These are phyloP conservation scores for Portunus trituberculatus DNA, from an alignment of 1,140 invertebrate species.

Conservation along the genomic window DNA sequence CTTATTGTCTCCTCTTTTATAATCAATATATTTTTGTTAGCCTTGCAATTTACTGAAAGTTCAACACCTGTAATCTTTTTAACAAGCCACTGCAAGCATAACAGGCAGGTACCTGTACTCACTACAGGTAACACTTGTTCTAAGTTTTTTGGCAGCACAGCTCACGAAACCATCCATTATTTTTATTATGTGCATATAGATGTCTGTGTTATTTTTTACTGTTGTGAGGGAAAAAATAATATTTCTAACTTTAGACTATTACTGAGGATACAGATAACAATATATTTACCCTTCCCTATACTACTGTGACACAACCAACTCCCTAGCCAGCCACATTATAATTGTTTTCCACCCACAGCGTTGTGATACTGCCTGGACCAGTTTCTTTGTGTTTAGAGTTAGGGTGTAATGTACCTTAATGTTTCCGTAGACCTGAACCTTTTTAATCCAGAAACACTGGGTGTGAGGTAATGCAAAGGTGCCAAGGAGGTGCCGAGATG, in stretches of 20 bases:
- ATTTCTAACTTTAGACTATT: slow-evolving; percentile 52
- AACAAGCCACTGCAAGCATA: too few species aligned
- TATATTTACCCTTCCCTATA: neutral
- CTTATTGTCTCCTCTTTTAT: neutral
- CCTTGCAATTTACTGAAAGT: too few species aligned
- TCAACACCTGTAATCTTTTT: too few species aligned
- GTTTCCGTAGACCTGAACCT: slow-evolving; percentile 27
- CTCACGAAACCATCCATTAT: slow-evolving; percentile 53
- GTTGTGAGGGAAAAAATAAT: neutral
- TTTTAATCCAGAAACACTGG: slow-evolving; percentile 44
- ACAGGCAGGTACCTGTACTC: neutral
- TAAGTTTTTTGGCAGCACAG: slow-evolving; percentile 34
- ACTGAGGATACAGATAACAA: slow-evolving; percentile 4
- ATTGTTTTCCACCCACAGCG: slow-evolving; percentile 57
- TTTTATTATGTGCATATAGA: slow-evolving; percentile 27
- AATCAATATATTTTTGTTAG: too few species aligned
- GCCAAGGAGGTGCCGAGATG: neutral
- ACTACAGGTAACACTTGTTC: neutral
- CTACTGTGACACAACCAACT: slow-evolving; percentile 16
- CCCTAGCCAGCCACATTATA: slow-evolving; percentile 27
- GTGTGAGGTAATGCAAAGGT: neutral
- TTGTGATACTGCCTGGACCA: slow-evolving; percentile 73
- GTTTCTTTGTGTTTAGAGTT: slow-evolving; percentile 58
- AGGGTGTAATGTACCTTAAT: slow-evolving; percentile 46
- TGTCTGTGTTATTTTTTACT: slow-evolving; percentile 32